Percentiles rank a stretch among this genome's conserved stretches.
Conservation (phyloP, 2,113 vertebrate genomes). For the Montifringilla adamsi region DNA sequence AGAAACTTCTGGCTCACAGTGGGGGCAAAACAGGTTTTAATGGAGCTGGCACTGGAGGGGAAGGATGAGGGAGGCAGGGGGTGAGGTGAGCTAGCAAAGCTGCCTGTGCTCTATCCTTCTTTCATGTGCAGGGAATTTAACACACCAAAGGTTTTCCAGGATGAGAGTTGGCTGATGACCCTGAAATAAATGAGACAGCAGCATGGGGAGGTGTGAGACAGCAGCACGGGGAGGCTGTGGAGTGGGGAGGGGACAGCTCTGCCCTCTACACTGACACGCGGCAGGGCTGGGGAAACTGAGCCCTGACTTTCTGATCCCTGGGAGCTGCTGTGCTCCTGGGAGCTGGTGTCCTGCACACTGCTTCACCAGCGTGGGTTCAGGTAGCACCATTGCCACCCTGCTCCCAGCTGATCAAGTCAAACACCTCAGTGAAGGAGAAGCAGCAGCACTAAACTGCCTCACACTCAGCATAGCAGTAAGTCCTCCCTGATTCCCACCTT, state of each 20-base stretch:
- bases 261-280: neutral
- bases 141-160: neutral
- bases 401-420: neutral
- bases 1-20: neutral
- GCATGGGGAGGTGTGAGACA: neutral
- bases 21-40: neutral
- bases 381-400: accelerated
- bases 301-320: accelerated
- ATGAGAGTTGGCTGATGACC: neutral
- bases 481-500: neutral
- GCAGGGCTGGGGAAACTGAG: neutral
- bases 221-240: neutral
- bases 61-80: neutral
- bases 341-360: accelerated
- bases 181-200: neutral
- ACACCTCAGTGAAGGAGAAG: neutral
- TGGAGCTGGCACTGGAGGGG: neutral
- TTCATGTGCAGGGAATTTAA: neutral
- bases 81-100: neutral
- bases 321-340: neutral
- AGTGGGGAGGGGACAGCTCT: neutral
- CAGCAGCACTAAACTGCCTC: neutral
- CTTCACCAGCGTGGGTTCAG: too few species aligned
- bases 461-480: neutral
- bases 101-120: neutral